Percentiles rank a stretch among this genome's conserved stretches.
Conservation (phyloP, 92 coral and sea anemone species). For the Porites lobata region DNA sequence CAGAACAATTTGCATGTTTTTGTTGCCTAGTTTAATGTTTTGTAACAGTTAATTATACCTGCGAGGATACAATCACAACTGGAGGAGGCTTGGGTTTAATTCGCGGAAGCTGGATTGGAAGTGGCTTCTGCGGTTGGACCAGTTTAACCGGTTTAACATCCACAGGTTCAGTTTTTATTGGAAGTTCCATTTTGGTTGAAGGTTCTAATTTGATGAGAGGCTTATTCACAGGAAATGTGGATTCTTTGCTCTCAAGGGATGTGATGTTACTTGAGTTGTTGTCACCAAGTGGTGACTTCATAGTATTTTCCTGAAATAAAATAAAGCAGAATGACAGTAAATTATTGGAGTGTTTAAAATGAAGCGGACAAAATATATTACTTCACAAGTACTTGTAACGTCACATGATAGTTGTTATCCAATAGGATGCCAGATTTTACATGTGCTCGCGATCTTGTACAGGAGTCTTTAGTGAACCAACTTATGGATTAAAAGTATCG, state of each 20-base stretch:
- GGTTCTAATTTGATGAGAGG: slow-evolving; percentile 36
- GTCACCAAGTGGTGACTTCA: slow-evolving; percentile 49
- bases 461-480: too few species aligned
- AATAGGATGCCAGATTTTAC: too few species aligned
- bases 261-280: slow-evolving; percentile 46
- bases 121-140: slow-evolving; percentile 21
- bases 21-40: not conserved
- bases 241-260: slow-evolving; percentile 26
- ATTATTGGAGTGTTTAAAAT: not conserved
- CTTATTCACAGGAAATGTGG: slow-evolving; percentile 19
- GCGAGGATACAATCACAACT: slow-evolving; percentile 65
- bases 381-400: not conserved
- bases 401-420: too few species aligned
- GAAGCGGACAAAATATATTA: not conserved
- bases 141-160: slow-evolving; percentile 43
- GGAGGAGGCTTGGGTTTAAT: slow-evolving; percentile 82
- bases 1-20: too few species aligned
- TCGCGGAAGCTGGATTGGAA: slow-evolving; percentile 62
- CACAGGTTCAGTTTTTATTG: slow-evolving; percentile 35
- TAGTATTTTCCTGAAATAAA: slow-evolving; percentile 29
- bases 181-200: slow-evolving; percentile 28
- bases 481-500: too few species aligned
- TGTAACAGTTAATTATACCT: slow-evolving; percentile 35
- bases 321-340: not conserved
- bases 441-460: too few species aligned